phyloP scores from a whole-genome alignment of 2,888 invertebrate species.

The Oscheius sp. region DNA sequence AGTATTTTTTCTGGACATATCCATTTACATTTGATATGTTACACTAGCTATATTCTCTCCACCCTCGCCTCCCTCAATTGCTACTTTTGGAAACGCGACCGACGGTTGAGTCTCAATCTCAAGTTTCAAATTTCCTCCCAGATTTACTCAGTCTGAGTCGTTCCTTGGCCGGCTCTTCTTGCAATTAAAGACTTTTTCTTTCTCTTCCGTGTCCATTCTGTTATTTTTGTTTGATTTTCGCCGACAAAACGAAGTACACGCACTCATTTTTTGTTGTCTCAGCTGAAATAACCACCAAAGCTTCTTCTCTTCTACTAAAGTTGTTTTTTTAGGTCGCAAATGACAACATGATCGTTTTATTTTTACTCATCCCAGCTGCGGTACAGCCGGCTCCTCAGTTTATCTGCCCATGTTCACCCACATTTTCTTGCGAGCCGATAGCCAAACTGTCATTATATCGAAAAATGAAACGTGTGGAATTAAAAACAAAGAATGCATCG shows the following conservation, averaged over 20 bases:
- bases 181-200: conserved; percentile 7
- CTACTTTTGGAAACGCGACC: conserved; percentile 24
- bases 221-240: conserved; percentile 28
- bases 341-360: conserved; percentile 23
- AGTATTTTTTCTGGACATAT: no score
- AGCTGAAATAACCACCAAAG: conserved; percentile 16
- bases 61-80: conserved; percentile 27
- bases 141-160: conserved; percentile 27
- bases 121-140: conserved; percentile 20
- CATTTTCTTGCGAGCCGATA: conserved; percentile 18
- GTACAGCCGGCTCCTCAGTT: conserved; percentile 21
- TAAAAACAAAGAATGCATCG: conserved; percentile 7
- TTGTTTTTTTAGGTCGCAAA: not conserved
- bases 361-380: conserved; percentile 3
- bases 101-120: not conserved
- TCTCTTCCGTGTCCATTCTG: conserved; percentile 8
- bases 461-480: conserved; percentile 6
- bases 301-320: not conserved
- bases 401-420: conserved; percentile 23
- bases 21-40: no score
- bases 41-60: conserved; percentile 27
- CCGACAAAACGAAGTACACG: conserved; percentile 18
- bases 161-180: conserved; percentile 8
- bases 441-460: conserved; percentile 16
- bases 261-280: conserved; percentile 27